Percentiles rank a stretch among this genome's conserved stretches.
Evolutionary conservation across 1,140 invertebrate genomes (phyloP).

Genomic region (Anastrepha obliqua): DNA sequence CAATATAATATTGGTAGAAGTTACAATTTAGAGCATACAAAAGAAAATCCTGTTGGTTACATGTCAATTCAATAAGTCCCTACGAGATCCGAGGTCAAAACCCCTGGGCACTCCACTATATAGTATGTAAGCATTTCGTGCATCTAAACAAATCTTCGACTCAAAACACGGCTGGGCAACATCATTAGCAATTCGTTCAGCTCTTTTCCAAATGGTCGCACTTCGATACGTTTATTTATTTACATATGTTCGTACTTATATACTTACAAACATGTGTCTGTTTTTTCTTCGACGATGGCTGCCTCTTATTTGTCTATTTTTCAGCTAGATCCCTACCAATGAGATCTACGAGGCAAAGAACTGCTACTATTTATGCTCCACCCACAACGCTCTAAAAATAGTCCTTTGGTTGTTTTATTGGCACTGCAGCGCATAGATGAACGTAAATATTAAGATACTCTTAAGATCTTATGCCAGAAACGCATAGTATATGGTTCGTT

Average conservation of each 20-base stretch:
- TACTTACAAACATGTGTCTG: not conserved
- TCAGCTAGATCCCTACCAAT: constrained; percentile 17
- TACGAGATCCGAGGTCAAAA: no score
- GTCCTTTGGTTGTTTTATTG: constrained; percentile 27
- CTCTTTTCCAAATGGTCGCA: not conserved
- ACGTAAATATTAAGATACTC: constrained; percentile 39
- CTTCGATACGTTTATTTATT: not conserved
- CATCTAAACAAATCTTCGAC: not conserved
- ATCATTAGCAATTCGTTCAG: constrained; percentile 39
- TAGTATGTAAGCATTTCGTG: not conserved
- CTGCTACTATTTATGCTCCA: not conserved
- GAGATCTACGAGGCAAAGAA: constrained; percentile 18
- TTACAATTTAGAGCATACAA: no score
- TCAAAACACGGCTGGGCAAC: constrained; percentile 6
- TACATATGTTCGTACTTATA: not conserved
- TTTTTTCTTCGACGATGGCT: not conserved
- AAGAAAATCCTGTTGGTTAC: no score
- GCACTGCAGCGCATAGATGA: not conserved
- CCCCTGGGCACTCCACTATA: no score
- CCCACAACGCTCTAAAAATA: constrained; percentile 48
- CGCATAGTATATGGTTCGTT: constrained; percentile 27
- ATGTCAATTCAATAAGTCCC: no score
- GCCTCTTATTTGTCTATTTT: constrained; percentile 28
- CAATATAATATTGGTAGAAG: no score
- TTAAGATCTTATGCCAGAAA: constrained; percentile 32